Base-by-base conservation (phyloP, 1,140 invertebrate species). In the Metaphire vulgaris region DNA sequence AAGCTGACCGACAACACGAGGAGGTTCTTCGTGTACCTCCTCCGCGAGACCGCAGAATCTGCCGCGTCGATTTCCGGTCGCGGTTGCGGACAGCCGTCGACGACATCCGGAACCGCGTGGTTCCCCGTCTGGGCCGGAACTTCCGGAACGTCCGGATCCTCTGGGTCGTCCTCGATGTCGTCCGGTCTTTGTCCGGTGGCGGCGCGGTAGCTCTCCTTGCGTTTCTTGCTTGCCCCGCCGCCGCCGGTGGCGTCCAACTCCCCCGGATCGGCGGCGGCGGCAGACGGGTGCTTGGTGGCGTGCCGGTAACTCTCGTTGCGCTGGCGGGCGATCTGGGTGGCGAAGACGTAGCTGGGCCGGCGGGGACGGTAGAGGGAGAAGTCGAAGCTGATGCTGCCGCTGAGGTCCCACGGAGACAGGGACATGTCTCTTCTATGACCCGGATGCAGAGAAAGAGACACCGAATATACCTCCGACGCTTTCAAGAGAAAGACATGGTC, bases 271-370 rank as follows among this genome's bases (percentile, higher is more conserved):
- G 72, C 79, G 34, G 74, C 16, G 28, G 34, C 41, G 16, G 56
- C 64, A 15, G 80, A 78, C 0, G 76, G 78, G 32, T 41, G 33
- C 12, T 81, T 78, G 0, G 83, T 82, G 29, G 84, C 84, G 76
- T 83, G 82, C 16, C 83, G 79, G 71, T 85, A 85, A 69, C 84
- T 85, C 78, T 84, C 83, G 29, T 80, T 85, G 56, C 85, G 72
- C 74, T 83, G 82, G 14, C 84, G 79, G 33, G 79, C 76, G 12
- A 77, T 75, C 77, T 83, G 81, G 14, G 85, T 86, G 14, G 85
- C 85, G 77, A 82, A 83, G 26, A 84, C 83, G 75, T 86, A 86
- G 77, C 85, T 86, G 2, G 83, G 83, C 15, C 85, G 76, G 16
- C 85, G 77, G 1, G 85, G 84, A 65, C 84, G 80, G 75, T 85